Base-by-base conservation (phyloP, 2,888 invertebrate genomes). In the Autographa pulchrina region DNA sequence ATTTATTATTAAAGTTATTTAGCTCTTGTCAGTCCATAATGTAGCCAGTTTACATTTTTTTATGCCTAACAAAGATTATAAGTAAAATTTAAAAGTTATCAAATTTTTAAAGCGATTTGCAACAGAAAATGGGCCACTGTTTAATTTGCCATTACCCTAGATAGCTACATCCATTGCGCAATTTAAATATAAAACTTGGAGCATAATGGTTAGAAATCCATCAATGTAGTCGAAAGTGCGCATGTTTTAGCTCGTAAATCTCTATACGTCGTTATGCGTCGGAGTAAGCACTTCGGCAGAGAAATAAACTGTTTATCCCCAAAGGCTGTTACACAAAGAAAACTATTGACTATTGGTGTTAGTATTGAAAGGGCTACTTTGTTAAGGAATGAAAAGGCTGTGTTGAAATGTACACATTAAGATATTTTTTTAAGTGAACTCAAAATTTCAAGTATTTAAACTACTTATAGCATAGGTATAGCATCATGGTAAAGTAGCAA, bases 191-290 rank as follows among this genome's bases (percentile, higher is more conserved):
- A 56, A 56, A 48, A 65, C 13, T 14, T 31, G 16, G 0, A 58
- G 31, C 65, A n/a, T 3, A 63, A 75, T 43, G 31, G 48, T 41
- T 41, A 13, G n/a, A 25, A 7, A 77, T 79, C 56, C 65, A 65
- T 79, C 67, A 75, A 62, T 70, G 61, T 71, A 59, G 35, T 68
- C 25, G 43, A 63, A 70, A 16, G 48, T n/a, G 13, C 68, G 41
- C 9, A 35, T 25, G 68, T 18, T 20, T 63, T 63, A n/a, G n/a
- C 60, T 61, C 60, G 56, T 70, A 75, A 67, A 79, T 75, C 65
- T 79, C 62, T 68, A 68, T 70, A 20, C 62, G 62, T 67, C 62
- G 1, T 60, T 68, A 68, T 70, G n/a, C 62, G 62, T 67, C 62
- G 1, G 64, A 38, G 62, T 63, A 35, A 73, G 61, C 25, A 65